Evolutionary conservation across 2,888 invertebrate genomes (phyloP).

Genomic region (Sepiola atlantica): DNA sequence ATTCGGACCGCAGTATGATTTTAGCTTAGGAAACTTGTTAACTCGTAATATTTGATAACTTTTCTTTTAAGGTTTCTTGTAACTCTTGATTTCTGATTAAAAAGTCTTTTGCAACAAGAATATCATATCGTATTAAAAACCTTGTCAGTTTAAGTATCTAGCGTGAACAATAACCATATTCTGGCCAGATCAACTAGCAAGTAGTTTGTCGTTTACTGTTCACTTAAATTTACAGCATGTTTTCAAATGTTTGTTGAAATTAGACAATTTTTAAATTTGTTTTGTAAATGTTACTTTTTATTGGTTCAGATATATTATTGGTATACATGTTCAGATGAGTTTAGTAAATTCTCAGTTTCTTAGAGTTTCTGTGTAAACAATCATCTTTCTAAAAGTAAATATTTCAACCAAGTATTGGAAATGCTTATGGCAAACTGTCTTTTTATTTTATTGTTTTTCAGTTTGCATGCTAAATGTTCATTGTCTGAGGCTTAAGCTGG

Average conservation of each 20-base stretch:
- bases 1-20: not conserved
- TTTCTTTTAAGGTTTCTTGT: not conserved
- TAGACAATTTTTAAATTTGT: not conserved
- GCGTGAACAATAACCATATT: slow-evolving; percentile 1
- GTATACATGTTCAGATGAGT: too few species aligned
- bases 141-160: not conserved
- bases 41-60: not conserved
- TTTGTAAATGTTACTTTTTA: not conserved
- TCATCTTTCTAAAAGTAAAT: not conserved
- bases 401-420: not conserved
- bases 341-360: not conserved
- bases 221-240: not conserved
- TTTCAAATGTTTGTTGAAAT: not conserved
- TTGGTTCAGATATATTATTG: too few species aligned
- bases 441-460: too few species aligned
- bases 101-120: not conserved
- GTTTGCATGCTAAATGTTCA: not conserved
- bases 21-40: not conserved
- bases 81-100: not conserved
- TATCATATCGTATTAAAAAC: not conserved
- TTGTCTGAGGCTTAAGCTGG: not conserved
- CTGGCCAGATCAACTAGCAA: slow-evolving; percentile 12
- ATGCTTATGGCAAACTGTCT: slow-evolving; percentile 8
- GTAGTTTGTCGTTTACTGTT: not conserved
- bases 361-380: not conserved